Base-by-base conservation (phyloP, 2,113 vertebrate species). In the Nymphicus hollandicus region DNA sequence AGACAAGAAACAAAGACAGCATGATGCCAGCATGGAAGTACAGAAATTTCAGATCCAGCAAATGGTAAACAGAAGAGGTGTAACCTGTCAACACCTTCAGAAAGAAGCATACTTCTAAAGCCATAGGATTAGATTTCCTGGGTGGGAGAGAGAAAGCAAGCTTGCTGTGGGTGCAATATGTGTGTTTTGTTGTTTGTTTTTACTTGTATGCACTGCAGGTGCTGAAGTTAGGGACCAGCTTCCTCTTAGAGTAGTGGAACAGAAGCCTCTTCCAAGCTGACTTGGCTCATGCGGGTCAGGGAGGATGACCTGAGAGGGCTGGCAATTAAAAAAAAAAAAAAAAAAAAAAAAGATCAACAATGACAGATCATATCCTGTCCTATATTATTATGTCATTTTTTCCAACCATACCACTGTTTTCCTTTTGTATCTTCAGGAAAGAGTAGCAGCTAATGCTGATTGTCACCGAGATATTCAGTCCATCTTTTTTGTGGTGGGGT, bases 1-100 rank as follows among this genome's bases (percentile, higher is more conserved):
- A 39, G 95, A 97, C 66, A 98, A 99, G 96, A 97, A 97, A 41
- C 94, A 89, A 81, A 98, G 95, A 97, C 95, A 83, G 33, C 96
- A 72, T 50, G 98, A 98, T 10, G 96, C 98, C 43, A 68, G 31
- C 17, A 95, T n/a, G 79, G 95, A 97, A 80, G 24, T 99, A 73
- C 98, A 98, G 87, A 97, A 98, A 64, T 84, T 96, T 83, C 97
- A 98, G 61, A 81, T 98, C 35, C 96, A 98, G 77, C 98, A 99
- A 95, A 99, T 98, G 98, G 99, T 99, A 98, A 98, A 81, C n/a
- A 78, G 15, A 82, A 76, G 7, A 71, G 8, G 24, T 69, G 33
- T 60, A 60, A 10, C 17, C 33, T 61, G 8, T 65, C 33, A 65
- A 1, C 1, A 17, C 27, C 28, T 88, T 77, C 50, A 81, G 72